A percentile compares a stretch with the other conserved stretches of the same genome.
Conservation (phyloP, 1,140 invertebrate species). For the Ceratosolen fusciceps region DNA sequence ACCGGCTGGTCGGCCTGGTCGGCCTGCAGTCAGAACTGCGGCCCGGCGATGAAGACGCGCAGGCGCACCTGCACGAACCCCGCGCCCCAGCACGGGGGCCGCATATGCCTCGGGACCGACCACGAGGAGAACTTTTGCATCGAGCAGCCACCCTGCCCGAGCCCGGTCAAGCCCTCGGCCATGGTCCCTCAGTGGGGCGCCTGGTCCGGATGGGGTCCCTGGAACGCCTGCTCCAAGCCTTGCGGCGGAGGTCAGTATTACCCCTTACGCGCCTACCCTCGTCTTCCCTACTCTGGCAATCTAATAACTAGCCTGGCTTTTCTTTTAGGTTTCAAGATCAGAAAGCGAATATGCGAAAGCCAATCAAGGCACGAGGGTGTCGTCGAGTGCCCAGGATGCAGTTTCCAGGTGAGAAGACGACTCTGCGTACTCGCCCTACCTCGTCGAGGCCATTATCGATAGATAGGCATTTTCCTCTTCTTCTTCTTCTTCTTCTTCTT, state of each 20-base stretch:
- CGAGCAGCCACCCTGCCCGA: slow-evolving; percentile 84
- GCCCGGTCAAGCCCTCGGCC: slow-evolving; percentile 65
- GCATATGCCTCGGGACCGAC: slow-evolving; percentile 87
- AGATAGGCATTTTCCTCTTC: too few relatives aligned
- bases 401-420: slow-evolving; percentile 60
- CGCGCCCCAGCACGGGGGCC: slow-evolving; percentile 83
- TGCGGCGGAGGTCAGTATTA: slow-evolving; percentile 72
- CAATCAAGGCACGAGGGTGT: slow-evolving; percentile 71
- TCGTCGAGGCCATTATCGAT: too few relatives aligned
- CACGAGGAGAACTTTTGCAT: slow-evolving; percentile 83
- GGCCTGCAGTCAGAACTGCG: slow-evolving; percentile 83
- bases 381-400: slow-evolving; percentile 78
- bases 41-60: slow-evolving; percentile 85
- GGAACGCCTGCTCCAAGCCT: slow-evolving; percentile 76
- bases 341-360: slow-evolving; percentile 73
- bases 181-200: slow-evolving; percentile 78
- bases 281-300: not conserved
- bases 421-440: too few relatives aligned
- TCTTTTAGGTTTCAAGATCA: slow-evolving; percentile 64
- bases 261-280: not conserved
- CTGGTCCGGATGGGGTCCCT: slow-evolving; percentile 82
- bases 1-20: slow-evolving; percentile 91
- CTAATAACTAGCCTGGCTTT: not conserved
- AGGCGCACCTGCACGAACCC: slow-evolving; percentile 86
- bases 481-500: too few relatives aligned